Base-by-base conservation (phyloP, 2,888 invertebrate species). In the Pachliopta kotzebuea region DNA sequence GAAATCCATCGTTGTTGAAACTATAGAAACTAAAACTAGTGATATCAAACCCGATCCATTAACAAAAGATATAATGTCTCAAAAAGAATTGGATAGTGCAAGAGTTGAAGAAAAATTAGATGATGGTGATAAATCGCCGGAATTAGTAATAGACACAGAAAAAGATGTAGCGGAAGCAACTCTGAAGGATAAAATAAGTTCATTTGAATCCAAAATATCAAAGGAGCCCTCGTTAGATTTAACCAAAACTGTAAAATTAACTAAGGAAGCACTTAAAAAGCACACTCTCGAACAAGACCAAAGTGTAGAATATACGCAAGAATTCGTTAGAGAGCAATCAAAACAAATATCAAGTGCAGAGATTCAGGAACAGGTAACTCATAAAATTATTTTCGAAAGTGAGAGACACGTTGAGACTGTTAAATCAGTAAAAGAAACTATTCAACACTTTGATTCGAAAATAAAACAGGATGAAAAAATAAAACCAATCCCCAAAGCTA, bases 71-170 rank as follows among this genome's bases (percentile, higher is more conserved):
- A 71, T 74, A 1, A 90, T 90, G 65, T 90, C 91, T 11, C 88
- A 90, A 74, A 90, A 91, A 76, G 89, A 90, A 79, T 87, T 86
- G 31, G 85, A 84, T 18, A 89, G 78, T 55, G 88, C 90, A 31
- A 93, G 92, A 80, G 92, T 93, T n/a, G 92, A 92, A 81, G 92
- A 93, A 76, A 93, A 93, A 76, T 72, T 87, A 60, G 90, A 90
- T 8, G 90, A 89, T 69, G 89, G 90, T 60, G 88, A 89, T 74
- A 87, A 78, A 71, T 86, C 82, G 65, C 92, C 89, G 56, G 91
- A 90, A 71, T 77, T 91, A 63, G 79, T 90, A 0, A 74, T 76
- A n/a, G 86, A 88, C 68, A 83, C 85, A 55, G 89, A 86, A 70
- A 88, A 79, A 75, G 92, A 92, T 70, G 78, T 89, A 55, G 93